Evolutionary conservation across 1,140 invertebrate genomes (phyloP), one percentile per base, ranked within the genome.

Genomic region (Scylla paramamosain): DNA sequence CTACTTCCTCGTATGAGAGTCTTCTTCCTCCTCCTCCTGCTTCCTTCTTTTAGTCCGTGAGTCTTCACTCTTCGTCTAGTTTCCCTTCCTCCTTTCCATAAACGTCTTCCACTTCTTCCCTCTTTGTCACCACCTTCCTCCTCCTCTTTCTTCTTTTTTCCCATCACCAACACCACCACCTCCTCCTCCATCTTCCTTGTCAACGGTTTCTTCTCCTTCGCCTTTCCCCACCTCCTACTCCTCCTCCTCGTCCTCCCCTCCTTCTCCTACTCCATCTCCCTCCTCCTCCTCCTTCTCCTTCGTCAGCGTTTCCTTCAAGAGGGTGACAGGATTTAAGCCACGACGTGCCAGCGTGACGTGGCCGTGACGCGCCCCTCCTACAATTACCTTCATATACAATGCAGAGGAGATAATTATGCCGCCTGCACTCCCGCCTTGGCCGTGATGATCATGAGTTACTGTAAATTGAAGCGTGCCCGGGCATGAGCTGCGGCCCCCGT

Each of bases 381-480:
- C 67, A 77, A n/a, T 77, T 77, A 77, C 20, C 67, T n/a, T 25
- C 67, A 77, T 77, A n/a, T 77, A 20, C 67, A 77, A 25, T 77
- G 16, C 67, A n/a, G 67, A 77, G 52, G 67, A 77, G 67, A 77
- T n/a, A 77, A 77, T 77, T 77, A n/a, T n/a, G 67, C 67, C 67
- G 67, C 67, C 67, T n/a, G 67, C 67, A 25, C 67, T n/a, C n/a
- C 25, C 67, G 67, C 67, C 67, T 77, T n/a, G 16, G 67, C 67
- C 6, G 67, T 77, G 25, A n/a, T n/a, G 67, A n/a, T n/a, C 67
- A n/a, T n/a, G 67, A 77, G 67, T 77, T 77, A 77, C 20, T 77
- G 67, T 77, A 77, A 77, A 77, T 77, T 77, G 67, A 77, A 77
- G 67, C 67, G 67, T 77, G 67, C 6, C 67, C 16, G 67, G n/a